Evolutionary conservation across 2,888 invertebrate species (phyloP).

Genomic region (Athalia cordata): DNA sequence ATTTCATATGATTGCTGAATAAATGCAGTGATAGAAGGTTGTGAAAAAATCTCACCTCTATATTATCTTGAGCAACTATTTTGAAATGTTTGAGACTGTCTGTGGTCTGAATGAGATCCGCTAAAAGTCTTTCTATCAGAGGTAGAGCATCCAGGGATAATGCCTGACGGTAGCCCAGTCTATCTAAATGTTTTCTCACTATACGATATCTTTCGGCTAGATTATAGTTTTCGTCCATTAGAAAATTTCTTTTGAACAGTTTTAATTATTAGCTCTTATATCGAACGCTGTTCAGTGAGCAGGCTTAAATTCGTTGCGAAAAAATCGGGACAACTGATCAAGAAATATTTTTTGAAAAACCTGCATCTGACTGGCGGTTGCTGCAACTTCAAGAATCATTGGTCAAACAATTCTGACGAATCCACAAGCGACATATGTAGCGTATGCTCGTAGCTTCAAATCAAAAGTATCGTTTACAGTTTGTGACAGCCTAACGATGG

Average conservation of each 20-base stretch:
- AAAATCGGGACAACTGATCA: neutral
- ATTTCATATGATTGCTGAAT: neutral
- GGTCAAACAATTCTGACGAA: no score
- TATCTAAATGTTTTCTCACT: constrained; percentile 84
- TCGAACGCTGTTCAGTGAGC: constrained; percentile 8
- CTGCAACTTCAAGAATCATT: no score
- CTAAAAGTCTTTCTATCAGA: constrained; percentile 86
- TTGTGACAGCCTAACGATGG: no score
- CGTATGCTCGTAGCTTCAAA: no score
- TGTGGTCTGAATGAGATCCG: constrained; percentile 91
- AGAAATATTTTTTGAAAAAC: no score
- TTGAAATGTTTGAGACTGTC: constrained; percentile 90
- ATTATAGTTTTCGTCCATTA: constrained; percentile 60
- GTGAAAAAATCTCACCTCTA: constrained; percentile 75
- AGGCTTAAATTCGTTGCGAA: neutral
- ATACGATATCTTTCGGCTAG: constrained; percentile 70
- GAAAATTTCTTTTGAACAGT: neutral
- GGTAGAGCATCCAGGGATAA: constrained; percentile 86
- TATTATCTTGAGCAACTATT: constrained; percentile 81
- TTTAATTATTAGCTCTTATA: neutral
- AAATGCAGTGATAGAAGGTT: neutral
- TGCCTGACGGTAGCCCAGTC: constrained; percentile 87
- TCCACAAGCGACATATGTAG: no score
- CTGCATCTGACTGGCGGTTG: no score
- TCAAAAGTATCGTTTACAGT: no score